Base-by-base conservation (phyloP, 2,797 vertebrate species). In the Sebastes jordani region DNA sequence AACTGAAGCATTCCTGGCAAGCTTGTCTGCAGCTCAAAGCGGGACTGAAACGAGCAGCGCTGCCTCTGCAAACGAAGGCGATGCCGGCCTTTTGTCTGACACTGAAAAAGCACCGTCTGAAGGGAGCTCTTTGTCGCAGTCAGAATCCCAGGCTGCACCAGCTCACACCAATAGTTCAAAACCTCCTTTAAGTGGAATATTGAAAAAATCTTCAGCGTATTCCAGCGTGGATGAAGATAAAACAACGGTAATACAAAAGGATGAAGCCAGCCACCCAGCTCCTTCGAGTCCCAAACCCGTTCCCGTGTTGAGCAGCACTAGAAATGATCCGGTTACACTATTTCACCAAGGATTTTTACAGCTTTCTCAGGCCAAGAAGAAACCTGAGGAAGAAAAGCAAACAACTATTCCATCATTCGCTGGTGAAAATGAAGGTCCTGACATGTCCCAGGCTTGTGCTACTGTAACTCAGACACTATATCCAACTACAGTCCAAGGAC, bases 1-100 rank as follows among this genome's bases (percentile, higher is more conserved):
- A 54, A 99, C 99, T 29, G 98, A 98, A 90, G 95, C 93, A 1
- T 98, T 98, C 93, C 95, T 99, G 90, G 94, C 96, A 52, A 96
- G 96, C 88, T 87, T 99, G 80, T 94, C 97, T 16, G n/a, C 86
- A 18, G 27, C 76, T 85, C 88, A 88, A 76, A 92, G 90, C 27
- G 89, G 90, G 78, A 93, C 94, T 71, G 95, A 90, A 87, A 61
- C 68, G 2, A 91, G 93, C 79, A 80, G 59, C 23, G 36, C 78
- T 32, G 78, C 74, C 38, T 58, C 78, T 38, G 92, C 95, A 86
- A 93, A 80, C 76, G 93, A 92, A 78, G 80, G 88, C 55, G 91
- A 94, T 49, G 71, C 70, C 34, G 83, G 80, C 46, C 76, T 46
- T 89, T 91, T 78, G 80, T 93, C 82, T 90, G 79, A 95, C 93